Percentiles rank a stretch among this genome's conserved stretches.
phyloP scores from a whole-genome alignment of 2,113 vertebrate species.

The Aphyosemion australe region DNA sequence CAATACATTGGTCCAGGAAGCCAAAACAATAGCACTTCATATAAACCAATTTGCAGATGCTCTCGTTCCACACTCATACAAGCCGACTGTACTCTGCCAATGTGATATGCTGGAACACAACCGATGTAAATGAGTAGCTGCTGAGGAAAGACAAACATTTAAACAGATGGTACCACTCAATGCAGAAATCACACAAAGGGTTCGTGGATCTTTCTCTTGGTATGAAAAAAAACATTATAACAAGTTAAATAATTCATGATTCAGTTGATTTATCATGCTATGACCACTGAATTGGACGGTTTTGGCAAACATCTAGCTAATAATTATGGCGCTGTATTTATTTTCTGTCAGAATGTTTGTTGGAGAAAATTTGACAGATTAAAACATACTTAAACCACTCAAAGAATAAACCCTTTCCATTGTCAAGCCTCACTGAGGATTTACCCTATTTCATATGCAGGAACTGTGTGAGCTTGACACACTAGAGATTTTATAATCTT shows the following conservation, averaged over 20 bases:
- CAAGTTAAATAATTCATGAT: neutral
- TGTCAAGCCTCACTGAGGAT: conserved; percentile 1
- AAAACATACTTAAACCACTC: conserved; percentile 8
- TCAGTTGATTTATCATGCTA: neutral
- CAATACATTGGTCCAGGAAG: conserved; percentile 10
- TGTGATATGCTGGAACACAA: conserved; percentile 18
- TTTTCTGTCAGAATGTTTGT: conserved; percentile 2
- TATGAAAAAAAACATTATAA: conserved; percentile 14
- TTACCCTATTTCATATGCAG: conserved; percentile 1
- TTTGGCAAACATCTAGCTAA: neutral
- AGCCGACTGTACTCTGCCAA: conserved; percentile 23
- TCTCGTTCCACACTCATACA: conserved; percentile 21
- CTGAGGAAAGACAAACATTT: conserved; percentile 39
- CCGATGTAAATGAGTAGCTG: conserved; percentile 32
- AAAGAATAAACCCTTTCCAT: conserved; percentile 7
- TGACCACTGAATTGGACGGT: neutral
- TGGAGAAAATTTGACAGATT: conserved; percentile 6
- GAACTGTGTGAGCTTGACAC: conserved; percentile 15
- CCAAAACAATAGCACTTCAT: conserved; percentile 18
- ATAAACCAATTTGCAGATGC: conserved; percentile 29
- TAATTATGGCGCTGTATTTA: neutral
- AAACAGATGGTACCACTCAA: conserved; percentile 37
- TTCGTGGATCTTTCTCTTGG: conserved; percentile 20
- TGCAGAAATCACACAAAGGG: conserved; percentile 19
- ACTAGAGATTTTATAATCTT: conserved; percentile 15